Percentiles rank a stretch among this genome's conserved stretches.
Evolutionary conservation across 2,113 vertebrate species (phyloP).

Genomic region (Amazona vittata): DNA sequence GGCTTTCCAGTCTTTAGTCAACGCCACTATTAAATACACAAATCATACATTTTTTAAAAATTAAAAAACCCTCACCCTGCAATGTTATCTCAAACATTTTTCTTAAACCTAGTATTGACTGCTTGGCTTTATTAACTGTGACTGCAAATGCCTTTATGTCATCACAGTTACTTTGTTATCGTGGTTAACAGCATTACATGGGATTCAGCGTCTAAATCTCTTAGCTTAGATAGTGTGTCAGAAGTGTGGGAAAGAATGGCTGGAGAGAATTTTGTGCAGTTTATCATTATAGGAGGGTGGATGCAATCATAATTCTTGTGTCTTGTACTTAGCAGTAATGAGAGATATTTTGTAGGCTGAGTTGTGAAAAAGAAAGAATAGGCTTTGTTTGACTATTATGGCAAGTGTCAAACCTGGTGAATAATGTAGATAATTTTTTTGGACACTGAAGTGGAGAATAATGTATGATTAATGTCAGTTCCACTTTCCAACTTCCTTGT

Average conservation of each 20-base stretch:
- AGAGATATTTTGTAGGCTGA: not conserved
- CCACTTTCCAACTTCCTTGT: not conserved
- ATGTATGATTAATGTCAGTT: not conserved
- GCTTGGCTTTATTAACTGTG: not conserved
- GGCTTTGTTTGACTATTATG: not conserved
- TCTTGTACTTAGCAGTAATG: not conserved
- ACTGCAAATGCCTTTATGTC: not conserved
- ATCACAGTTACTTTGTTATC: not conserved
- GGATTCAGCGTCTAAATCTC: not conserved
- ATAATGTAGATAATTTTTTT: conserved; percentile 5
- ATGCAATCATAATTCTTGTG: not conserved
- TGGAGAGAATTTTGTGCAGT: not conserved
- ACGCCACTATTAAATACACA: not conserved
- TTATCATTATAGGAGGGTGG: not conserved
- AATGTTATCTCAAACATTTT: not conserved
- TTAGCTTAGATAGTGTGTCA: not conserved
- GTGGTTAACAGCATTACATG: not conserved
- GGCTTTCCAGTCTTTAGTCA: not conserved
- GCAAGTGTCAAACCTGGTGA: not conserved
- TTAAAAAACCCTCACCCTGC: not conserved
- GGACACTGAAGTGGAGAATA: not conserved
- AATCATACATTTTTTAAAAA: not conserved
- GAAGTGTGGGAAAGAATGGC: not conserved
- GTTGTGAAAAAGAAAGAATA: not conserved
- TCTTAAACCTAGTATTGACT: not conserved